Evolutionary conservation across 2,888 invertebrate genomes (phyloP).

Genomic region (Hirtodrosophila alboralis): DNA sequence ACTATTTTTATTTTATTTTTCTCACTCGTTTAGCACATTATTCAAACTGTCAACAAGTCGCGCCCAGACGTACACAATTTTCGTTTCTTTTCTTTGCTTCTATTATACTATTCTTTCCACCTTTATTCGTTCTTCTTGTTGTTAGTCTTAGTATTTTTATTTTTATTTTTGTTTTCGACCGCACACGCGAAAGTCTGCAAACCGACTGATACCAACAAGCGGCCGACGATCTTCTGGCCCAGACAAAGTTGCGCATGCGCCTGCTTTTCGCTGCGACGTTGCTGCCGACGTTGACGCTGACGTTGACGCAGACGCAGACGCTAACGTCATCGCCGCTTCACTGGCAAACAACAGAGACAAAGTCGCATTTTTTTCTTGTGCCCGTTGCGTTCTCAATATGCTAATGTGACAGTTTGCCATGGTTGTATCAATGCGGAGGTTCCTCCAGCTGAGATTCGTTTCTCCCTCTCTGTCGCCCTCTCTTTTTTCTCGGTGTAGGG

Average conservation of each 20-base stretch:
- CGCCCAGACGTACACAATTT: conserved; percentile 52
- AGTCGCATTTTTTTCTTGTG: conserved; percentile 65
- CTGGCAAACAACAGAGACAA: conserved; percentile 57
- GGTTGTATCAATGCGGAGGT: conserved; percentile 33
- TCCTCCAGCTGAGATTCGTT: conserved; percentile 34
- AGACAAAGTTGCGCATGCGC: conserved; percentile 68
- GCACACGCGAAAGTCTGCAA: conserved; percentile 80
- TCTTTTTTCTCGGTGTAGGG: not conserved
- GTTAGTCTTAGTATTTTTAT: conserved; percentile 2
- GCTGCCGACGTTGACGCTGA: conserved; percentile 9
- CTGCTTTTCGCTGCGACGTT: conserved; percentile 21
- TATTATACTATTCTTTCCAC: conserved; percentile 7
- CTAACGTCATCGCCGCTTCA: conserved; percentile 29
- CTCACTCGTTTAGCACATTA: conserved; percentile 52
- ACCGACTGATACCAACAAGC: conserved; percentile 68
- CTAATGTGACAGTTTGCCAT: conserved; percentile 78
- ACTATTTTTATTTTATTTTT: conserved; percentile 41
- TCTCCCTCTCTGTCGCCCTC: conserved; percentile 17
- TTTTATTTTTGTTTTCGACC: conserved; percentile 50
- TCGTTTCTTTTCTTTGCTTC: conserved; percentile 32
- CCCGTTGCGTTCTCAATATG: conserved; percentile 74
- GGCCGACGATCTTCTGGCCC: conserved; percentile 56
- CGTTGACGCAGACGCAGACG: conserved; percentile 4
- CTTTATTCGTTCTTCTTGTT: not conserved
- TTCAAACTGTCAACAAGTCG: conserved; percentile 75